Base-by-base conservation (phyloP, 2,888 invertebrate genomes). In the Deilephila elpenor region DNA sequence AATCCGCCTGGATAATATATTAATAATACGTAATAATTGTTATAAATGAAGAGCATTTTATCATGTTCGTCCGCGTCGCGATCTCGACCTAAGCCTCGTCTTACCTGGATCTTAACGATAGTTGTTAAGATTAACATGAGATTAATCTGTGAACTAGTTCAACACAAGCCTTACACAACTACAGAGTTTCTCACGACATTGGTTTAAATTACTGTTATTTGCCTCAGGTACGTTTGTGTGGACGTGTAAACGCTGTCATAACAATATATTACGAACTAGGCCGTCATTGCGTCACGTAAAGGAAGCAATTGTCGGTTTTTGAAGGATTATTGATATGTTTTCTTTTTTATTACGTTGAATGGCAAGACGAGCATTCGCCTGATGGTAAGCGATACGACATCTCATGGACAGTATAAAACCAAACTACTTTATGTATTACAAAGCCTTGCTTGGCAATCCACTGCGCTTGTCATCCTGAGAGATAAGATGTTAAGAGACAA, bases 61-160 rank as follows among this genome's bases (percentile, higher is more conserved):
- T 67, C 51, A 51, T 25, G 25, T 44, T 7, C 20, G 25, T 17
- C 3, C 44, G 51, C 44, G 37, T 6, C 34, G 61, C 34, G n/a
- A 64, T 64, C 19, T 37, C 8, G 67, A 67, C 37, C 6, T 59
- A 67, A 59, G n/a, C 59, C 56, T 11, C 59, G 44, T 56, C 67
- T 67, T 20, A 60, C 71, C 73, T 75, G 75, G 84, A 86, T 87
- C 87, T 84, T 86, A 90, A 89, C 86, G 89, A 92, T 89, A 83
- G 88, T 86, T 85, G 88, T 88, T 86, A 79, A 91, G 92, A 92
- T 92, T 88, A 90, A 82, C 77, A 79, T 78, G 79, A 84, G 87
- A 88, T 88, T 86, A 89, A 89, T 89, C 89, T 90, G 90, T 88
- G 90, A 93, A 93, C 92, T 92, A 90, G 94, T 91, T 90, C 88